phyloP scores from a whole-genome alignment of 1,140 invertebrate species.

The Hypothenemus hampei region DNA sequence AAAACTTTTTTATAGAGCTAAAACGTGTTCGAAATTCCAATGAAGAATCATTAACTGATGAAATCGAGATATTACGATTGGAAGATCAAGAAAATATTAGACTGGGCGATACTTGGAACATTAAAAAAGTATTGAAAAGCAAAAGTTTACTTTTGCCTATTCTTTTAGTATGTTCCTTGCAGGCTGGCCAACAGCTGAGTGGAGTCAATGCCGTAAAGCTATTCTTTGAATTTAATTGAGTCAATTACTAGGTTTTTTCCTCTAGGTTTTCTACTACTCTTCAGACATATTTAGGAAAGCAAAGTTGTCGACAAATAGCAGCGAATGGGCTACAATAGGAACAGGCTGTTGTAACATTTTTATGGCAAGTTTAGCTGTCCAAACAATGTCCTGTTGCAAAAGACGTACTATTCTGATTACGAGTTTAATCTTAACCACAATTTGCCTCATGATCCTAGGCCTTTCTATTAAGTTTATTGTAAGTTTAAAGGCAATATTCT shows the following conservation, averaged over 20 bases:
- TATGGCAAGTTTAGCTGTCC: conserved; percentile 60
- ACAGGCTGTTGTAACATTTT: conserved; percentile 66
- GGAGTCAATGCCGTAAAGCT: conserved; percentile 76
- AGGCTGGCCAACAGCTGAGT: conserved; percentile 77
- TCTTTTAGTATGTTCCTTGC: conserved; percentile 66
- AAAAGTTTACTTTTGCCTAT: conserved; percentile 59
- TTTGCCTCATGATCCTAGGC: conserved; percentile 53
- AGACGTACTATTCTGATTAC: conserved; percentile 55
- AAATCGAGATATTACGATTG: conserved; percentile 48
- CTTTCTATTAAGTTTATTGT: conserved; percentile 56
- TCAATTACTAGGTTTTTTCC: background rate
- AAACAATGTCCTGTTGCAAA: conserved; percentile 53
- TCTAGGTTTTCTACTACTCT: conserved; percentile 77
- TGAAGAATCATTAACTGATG: conserved; percentile 46
- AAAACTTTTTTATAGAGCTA: conserved; percentile 46
- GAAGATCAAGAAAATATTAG: conserved; percentile 40
- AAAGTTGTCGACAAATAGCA: conserved; percentile 50
- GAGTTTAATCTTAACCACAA: conserved; percentile 51
- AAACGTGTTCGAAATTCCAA: conserved; percentile 50
- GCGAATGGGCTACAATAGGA: conserved; percentile 67
- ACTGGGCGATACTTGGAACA: conserved; percentile 47
- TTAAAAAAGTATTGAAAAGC: conserved; percentile 52
- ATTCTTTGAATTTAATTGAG: background rate
- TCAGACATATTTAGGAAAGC: conserved; percentile 63
- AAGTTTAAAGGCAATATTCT: conserved; percentile 38